Evolutionary conservation across 2,888 invertebrate species (phyloP).

Genomic region (Zele albiditarsus): DNA sequence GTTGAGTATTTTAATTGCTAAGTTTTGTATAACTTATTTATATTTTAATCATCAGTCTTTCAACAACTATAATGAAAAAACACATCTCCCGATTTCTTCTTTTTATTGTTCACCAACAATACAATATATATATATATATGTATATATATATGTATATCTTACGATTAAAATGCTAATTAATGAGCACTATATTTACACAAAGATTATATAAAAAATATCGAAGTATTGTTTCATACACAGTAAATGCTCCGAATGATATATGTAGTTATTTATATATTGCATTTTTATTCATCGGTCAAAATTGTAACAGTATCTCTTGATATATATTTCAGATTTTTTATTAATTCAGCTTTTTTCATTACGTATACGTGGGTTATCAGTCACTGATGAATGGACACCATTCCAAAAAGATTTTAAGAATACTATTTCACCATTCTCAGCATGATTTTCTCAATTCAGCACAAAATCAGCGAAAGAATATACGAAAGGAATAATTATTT

Average conservation of each 20-base stretch:
- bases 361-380: conserved; percentile 58
- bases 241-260: conserved; percentile 55
- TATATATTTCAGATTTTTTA: conserved; percentile 4
- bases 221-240: conserved; percentile 49
- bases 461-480: background rate
- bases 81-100: conserved; percentile 14
- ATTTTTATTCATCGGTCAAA: conserved; percentile 37
- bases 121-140: no score
- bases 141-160: conserved; percentile 50
- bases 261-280: conserved; percentile 1
- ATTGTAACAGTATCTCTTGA: conserved; percentile 17
- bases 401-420: background rate
- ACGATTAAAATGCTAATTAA: conserved; percentile 41
- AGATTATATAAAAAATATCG: conserved; percentile 65
- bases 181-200: conserved; percentile 60
- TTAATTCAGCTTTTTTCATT: conserved; percentile 49
- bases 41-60: background rate
- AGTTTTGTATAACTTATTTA: conserved; percentile 46
- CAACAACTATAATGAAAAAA: background rate
- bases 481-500: no score
- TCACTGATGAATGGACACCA: conserved; percentile 43
- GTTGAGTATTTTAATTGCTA: conserved; percentile 38
- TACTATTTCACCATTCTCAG: background rate
- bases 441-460: background rate
- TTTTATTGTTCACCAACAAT: conserved; percentile 54